These are phyloP conservation scores for Haliaeetus leucogaster DNA, from an alignment of 2,113 vertebrate species.

Conservation along the genomic window DNA sequence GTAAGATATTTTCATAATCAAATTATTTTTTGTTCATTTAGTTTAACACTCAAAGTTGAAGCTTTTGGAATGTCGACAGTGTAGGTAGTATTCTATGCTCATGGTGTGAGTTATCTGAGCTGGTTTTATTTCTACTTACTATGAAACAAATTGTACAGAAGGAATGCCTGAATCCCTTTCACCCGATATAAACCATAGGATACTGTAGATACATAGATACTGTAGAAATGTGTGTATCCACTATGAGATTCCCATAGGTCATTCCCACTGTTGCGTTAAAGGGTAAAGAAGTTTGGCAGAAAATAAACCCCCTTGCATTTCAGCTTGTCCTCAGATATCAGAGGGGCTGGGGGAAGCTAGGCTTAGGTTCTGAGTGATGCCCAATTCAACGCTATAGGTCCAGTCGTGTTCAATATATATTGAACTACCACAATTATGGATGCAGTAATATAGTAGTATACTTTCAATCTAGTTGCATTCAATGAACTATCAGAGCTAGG, in stretches of 20 bases:
- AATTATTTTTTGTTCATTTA: not conserved
- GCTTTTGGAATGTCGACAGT: not conserved
- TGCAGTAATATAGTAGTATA: too few relatives aligned
- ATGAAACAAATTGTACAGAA: not conserved
- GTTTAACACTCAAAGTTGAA: not conserved
- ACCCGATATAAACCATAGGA: not conserved
- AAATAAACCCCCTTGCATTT: too few relatives aligned
- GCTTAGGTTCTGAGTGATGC: too few relatives aligned
- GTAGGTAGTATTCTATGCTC: not conserved
- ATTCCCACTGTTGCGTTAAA: too few relatives aligned
- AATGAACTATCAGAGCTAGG: too few relatives aligned
- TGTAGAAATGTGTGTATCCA: not conserved
- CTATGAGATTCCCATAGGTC: not conserved
- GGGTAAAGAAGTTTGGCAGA: too few relatives aligned
- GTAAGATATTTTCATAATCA: not conserved
- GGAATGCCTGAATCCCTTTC: not conserved
- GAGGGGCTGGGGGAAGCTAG: too few relatives aligned
- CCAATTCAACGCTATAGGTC: too few relatives aligned
- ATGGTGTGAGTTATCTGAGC: not conserved
- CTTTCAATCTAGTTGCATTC: too few relatives aligned
- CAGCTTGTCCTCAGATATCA: too few relatives aligned
- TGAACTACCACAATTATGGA: too few relatives aligned
- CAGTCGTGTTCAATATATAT: too few relatives aligned
- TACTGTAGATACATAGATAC: not conserved
- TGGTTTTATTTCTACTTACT: not conserved